Percentiles rank a stretch among this genome's conserved stretches.
These are phyloP conservation scores for Epicampocera succincta DNA, from an alignment of 2,888 invertebrate genomes.

Conservation along the genomic window DNA sequence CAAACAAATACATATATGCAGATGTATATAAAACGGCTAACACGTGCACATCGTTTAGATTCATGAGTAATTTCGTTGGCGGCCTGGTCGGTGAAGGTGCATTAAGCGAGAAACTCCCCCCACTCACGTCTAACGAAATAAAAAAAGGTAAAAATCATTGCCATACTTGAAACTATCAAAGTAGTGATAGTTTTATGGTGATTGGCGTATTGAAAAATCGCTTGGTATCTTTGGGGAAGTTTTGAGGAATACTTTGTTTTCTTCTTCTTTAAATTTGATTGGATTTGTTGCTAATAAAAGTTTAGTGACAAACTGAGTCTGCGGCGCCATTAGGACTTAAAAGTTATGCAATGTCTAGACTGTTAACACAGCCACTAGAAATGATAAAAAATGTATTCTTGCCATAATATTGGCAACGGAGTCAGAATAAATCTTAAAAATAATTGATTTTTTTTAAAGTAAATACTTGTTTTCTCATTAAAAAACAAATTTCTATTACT, in stretches of 20 bases:
- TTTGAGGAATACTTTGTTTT: background rate
- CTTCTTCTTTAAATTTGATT: background rate
- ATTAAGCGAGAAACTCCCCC: slow-evolving; percentile 30
- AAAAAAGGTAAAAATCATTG: slow-evolving; percentile 14
- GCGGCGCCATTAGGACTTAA: slow-evolving; percentile 35
- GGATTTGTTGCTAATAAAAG: slow-evolving; percentile 31
- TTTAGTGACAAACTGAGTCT: background rate
- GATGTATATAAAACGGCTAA: slow-evolving; percentile 24
- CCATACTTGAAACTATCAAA: slow-evolving; percentile 1
- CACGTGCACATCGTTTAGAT: slow-evolving; percentile 23
- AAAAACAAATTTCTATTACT: too few relatives aligned
- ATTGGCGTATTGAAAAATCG: slow-evolving; percentile 1
- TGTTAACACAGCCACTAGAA: slow-evolving; percentile 2
- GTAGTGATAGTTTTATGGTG: background rate
- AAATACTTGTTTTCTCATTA: too few relatives aligned
- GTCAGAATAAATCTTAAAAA: too few relatives aligned
- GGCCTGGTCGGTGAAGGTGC: background rate
- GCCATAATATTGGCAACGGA: too few relatives aligned
- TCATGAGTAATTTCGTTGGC: background rate
- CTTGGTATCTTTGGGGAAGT: slow-evolving; percentile 11
- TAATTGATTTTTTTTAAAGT: too few relatives aligned
- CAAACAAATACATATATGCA: slow-evolving; percentile 23
- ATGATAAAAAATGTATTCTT: background rate
- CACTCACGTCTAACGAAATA: background rate
- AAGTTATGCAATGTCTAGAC: slow-evolving; percentile 49